Evolutionary conservation across 2,113 vertebrate species (phyloP).

Genomic region (Lontra canadensis): DNA sequence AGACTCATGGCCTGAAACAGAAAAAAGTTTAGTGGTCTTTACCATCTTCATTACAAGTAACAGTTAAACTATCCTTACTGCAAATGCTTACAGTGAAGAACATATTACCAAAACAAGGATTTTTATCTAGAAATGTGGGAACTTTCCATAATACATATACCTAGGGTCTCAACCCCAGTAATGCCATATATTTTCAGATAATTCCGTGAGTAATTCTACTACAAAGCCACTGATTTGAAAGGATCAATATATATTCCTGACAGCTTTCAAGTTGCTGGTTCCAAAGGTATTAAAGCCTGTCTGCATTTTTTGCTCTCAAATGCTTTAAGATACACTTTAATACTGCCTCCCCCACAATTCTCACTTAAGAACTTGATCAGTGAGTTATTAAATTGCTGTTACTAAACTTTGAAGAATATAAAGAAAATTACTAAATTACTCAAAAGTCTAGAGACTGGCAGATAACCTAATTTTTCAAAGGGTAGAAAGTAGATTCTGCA

Average conservation of each 20-base stretch:
- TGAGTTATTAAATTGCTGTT: slow-evolving; percentile 7
- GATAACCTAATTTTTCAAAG: neutral
- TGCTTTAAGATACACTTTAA: neutral
- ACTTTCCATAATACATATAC: neutral
- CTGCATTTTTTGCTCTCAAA: neutral
- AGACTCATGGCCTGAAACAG: neutral
- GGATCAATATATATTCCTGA: neutral
- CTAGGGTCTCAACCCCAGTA: neutral
- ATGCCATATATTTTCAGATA: neutral
- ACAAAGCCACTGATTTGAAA: neutral
- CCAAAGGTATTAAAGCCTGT: neutral
- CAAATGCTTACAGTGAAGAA: neutral
- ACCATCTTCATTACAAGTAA: neutral
- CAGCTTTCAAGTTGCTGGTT: neutral
- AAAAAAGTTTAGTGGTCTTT: neutral
- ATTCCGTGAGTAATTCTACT: neutral
- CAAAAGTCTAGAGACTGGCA: neutral
- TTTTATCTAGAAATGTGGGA: slow-evolving; percentile 8
- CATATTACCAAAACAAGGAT: neutral
- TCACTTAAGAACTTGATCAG: neutral
- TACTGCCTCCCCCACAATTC: neutral
- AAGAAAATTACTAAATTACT: neutral
- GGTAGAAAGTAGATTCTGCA: slow-evolving; percentile 20
- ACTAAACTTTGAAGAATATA: neutral
- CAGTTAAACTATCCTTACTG: neutral